Base-by-base conservation (phyloP, 2,113 vertebrate genomes). In the Irena cyanogastra region DNA sequence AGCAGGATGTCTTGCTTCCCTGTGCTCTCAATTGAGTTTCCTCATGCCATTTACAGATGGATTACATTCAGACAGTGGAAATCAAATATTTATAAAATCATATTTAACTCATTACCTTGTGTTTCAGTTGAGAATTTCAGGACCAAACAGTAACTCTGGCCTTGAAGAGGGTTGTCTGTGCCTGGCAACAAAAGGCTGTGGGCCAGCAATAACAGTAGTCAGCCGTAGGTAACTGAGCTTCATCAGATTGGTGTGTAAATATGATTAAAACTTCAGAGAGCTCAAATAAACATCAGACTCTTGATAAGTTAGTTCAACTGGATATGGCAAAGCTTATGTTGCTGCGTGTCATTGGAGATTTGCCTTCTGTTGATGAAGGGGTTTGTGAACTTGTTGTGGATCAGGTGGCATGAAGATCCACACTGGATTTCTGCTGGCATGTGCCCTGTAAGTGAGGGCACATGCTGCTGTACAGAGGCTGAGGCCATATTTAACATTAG, bases 81-180 rank as follows among this genome's bases (percentile, higher is more conserved):
- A 96, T 93, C 44, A 96, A 95, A 94, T 93, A 94, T 94, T 95
- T 96, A 88, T 90, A 86, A 80, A 95, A 91, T 75, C 76, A 44
- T 87, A 86, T 80, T 94, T 95, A 72, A 89, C 87, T 94, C 70
- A 79, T 89, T 95, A 56, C 35, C n/a, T 82, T 26, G 6, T 93
- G 69, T 89, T 95, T 95, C 80, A 69, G n/a, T 75, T 79, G 71
- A 92, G 49, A 87, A 87, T 88, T 90, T 89, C 0, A 0, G 45
- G 60, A 80, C n/a, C 41, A 72, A 86, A 84, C 47, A 66, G 22
- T 64, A 92, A 64, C 9, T 92, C 50, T 83, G 84, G 84, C 60
- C 69, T 94, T 90, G 68, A 63, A 89, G 42, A 71, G n/a, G 44
- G 60, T 86, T 95, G 35, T 82, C 57, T 76, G 19, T 69, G 75